Percentiles rank a stretch among this genome's conserved stretches.
phyloP scores from a whole-genome alignment of 2,888 invertebrate species.

The Drosophila buzzatii region DNA sequence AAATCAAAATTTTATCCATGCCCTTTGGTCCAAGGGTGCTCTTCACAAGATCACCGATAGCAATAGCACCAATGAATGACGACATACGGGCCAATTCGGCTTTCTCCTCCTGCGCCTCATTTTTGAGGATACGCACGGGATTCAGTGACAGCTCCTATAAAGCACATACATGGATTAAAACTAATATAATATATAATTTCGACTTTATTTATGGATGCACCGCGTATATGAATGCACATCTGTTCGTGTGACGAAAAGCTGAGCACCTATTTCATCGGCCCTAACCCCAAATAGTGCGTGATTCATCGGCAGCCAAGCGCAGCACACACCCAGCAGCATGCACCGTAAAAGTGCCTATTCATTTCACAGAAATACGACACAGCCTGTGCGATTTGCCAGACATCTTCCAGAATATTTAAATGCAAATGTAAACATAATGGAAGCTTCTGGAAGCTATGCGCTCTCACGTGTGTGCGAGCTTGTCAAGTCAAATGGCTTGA shows the following conservation, averaged over 20 bases:
- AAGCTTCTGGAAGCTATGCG: slow-evolving; percentile 59
- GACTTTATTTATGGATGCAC: slow-evolving; percentile 6
- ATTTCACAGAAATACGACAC: slow-evolving; percentile 1
- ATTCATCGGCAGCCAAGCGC: slow-evolving; percentile 58
- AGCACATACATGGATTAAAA: slow-evolving; percentile 5
- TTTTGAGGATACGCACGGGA: slow-evolving; percentile 96
- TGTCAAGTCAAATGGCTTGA: slow-evolving; percentile 48
- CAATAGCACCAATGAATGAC: slow-evolving; percentile 99
- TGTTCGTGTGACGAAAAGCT: slow-evolving; percentile 10
- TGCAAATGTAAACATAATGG: slow-evolving; percentile 35
- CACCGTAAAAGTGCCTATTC: slow-evolving; percentile 28
- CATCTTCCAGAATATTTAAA: background rate
- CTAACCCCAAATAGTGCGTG: slow-evolving; percentile 67
- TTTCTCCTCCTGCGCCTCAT: slow-evolving; percentile 99
- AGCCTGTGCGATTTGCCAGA: background rate
- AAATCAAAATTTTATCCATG: slow-evolving; percentile 97
- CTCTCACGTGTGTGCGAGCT: slow-evolving; percentile 61
- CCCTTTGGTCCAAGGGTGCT: slow-evolving; percentile 99
- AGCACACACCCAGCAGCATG: slow-evolving; percentile 39
- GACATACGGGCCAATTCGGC: slow-evolving; percentile 98
- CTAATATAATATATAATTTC: background rate
- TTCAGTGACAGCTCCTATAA: slow-evolving; percentile 92
- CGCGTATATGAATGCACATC: slow-evolving; percentile 3
- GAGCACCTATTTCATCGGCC: slow-evolving; percentile 33
- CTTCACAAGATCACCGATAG: slow-evolving; percentile 99